phyloP scores from a whole-genome alignment of 2,113 vertebrate genomes.

The Coreoperca whiteheadi region DNA sequence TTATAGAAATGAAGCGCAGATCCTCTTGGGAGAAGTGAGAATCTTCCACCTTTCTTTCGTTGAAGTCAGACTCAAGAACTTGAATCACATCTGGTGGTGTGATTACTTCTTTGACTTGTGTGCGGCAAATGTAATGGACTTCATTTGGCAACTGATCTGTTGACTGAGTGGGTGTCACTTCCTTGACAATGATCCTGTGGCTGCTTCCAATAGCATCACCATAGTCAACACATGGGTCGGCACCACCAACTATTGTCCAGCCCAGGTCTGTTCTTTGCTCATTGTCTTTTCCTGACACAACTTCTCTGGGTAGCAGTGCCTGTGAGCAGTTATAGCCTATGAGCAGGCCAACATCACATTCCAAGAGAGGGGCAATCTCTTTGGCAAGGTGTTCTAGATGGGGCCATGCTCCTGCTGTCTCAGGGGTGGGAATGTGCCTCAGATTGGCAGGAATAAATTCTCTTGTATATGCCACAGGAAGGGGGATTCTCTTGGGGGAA shows the following conservation, averaged over 20 bases:
- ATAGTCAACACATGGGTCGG: background rate
- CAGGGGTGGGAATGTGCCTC: slow-evolving; percentile 50
- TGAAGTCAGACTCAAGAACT: background rate
- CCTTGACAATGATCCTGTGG: background rate
- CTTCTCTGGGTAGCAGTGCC: slow-evolving; percentile 19
- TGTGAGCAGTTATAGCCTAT: slow-evolving; percentile 7
- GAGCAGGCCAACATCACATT: slow-evolving; percentile 39
- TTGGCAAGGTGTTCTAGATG: slow-evolving; percentile 53
- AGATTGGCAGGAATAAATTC: slow-evolving; percentile 56
- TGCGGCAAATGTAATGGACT: background rate
- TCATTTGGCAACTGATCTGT: background rate
- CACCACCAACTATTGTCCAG: slow-evolving; percentile 6
- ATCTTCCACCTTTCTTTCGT: background rate
- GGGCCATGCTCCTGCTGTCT: slow-evolving; percentile 59
- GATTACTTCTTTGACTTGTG: slow-evolving; percentile 11
- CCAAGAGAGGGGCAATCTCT: slow-evolving; percentile 47
- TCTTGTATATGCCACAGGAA: slow-evolving; percentile 45
- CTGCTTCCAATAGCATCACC: background rate
- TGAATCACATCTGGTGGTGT: background rate
- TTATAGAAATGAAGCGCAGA: slow-evolving; percentile 5
- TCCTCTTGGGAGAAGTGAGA: slow-evolving; percentile 14
- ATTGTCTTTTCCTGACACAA: slow-evolving; percentile 21
- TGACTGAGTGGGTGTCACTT: background rate
- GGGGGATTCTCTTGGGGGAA: slow-evolving; percentile 31
- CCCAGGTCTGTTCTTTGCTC: slow-evolving; percentile 35